Conservation (phyloP, 2,113 vertebrate genomes). For the Paratilapia polleni region DNA sequence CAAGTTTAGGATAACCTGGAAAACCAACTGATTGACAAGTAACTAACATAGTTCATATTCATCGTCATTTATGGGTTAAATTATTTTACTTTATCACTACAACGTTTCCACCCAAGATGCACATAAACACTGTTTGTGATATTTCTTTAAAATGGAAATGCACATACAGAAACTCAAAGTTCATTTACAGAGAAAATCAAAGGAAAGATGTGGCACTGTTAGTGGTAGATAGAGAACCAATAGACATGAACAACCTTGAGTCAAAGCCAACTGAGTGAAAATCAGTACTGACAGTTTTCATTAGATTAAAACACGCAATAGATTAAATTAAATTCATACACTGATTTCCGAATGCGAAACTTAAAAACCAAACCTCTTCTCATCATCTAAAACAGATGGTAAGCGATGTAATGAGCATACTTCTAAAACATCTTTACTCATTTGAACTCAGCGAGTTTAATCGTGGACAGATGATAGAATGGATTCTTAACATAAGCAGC, state of each 20-base stretch:
- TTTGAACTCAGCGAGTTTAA: background rate
- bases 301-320: background rate
- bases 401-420: fast-evolving
- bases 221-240: background rate
- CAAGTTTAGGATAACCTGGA: too few relatives aligned
- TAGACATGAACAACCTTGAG: background rate
- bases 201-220: too few relatives aligned
- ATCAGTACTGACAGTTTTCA: background rate
- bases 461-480: background rate
- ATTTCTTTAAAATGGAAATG: too few relatives aligned
- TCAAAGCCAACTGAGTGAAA: background rate
- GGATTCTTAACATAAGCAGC: background rate
- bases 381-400: background rate
- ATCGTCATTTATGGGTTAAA: too few relatives aligned
- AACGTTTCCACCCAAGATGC: too few relatives aligned
- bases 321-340: background rate
- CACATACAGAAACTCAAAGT: too few relatives aligned
- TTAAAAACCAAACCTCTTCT: background rate
- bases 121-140: too few relatives aligned
- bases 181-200: background rate
- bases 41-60: too few relatives aligned
- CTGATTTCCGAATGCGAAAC: background rate
- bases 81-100: too few relatives aligned
- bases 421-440: background rate
- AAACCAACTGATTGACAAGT: too few relatives aligned